Conservation (phyloP, 2,888 invertebrate species). For the Tribolium freemani region DNA sequence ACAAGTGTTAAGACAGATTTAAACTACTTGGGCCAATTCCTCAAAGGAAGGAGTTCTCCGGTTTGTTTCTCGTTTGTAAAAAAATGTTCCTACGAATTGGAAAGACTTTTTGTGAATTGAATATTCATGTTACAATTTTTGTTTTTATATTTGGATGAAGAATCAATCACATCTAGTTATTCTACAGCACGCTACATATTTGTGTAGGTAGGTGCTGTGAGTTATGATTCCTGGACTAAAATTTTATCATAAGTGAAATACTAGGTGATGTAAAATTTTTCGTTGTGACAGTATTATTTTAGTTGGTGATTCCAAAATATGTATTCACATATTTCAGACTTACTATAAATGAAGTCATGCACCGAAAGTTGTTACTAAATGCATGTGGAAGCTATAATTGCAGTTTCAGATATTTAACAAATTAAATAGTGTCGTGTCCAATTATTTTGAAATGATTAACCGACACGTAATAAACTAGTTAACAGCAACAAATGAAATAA, state of each 20-base stretch:
- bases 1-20: neutral
- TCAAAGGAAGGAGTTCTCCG: neutral
- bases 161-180: neutral
- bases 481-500: neutral
- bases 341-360: neutral
- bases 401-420: neutral
- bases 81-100: neutral
- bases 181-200: neutral
- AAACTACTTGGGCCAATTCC: neutral
- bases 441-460: neutral
- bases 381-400: neutral
- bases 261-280: neutral
- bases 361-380: neutral
- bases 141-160: too few species aligned
- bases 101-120: too few species aligned
- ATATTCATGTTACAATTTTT: neutral
- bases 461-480: neutral
- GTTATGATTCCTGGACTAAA: neutral
- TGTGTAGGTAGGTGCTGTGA: neutral
- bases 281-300: neutral
- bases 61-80: neutral
- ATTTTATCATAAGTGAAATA: neutral
- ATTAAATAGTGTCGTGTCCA: neutral
- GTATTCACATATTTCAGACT: neutral
- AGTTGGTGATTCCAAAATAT: neutral